These are phyloP conservation scores for Sterna hirundo DNA, from an alignment of 2,113 vertebrate genomes.

Conservation along the genomic window DNA sequence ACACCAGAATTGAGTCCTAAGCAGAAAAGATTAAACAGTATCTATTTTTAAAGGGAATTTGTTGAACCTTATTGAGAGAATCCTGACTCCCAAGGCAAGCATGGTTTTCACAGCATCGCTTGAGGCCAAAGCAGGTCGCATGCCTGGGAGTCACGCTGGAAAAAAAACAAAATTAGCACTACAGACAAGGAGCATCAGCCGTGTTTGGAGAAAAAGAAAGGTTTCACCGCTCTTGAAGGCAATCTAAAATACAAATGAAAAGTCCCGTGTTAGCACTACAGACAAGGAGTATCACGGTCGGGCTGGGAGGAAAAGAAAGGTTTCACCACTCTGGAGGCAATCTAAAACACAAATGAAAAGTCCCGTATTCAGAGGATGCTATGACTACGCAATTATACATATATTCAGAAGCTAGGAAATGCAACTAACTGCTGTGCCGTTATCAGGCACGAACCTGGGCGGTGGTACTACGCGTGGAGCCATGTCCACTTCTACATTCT, in stretches of 20 bases:
- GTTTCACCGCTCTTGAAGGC: neutral
- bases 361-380: neutral
- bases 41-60: neutral
- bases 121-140: neutral
- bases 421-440: neutral
- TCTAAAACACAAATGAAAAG: neutral
- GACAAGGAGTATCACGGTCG: neutral
- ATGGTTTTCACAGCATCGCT: neutral
- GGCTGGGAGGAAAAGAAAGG: neutral
- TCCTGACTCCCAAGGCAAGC: neutral
- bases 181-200: neutral
- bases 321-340: neutral
- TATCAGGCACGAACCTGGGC: rapidly evolving
- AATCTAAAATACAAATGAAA: neutral
- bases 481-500: neutral
- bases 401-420: neutral
- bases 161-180: neutral
- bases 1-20: neutral
- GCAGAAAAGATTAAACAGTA: neutral
- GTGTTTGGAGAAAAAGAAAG: neutral
- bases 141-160: neutral
- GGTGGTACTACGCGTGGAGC: neutral
- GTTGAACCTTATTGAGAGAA: neutral
- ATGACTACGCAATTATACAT: neutral
- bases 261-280: neutral